Conservation (phyloP, 2,113 vertebrate genomes). For the Pteruthius melanotis region DNA sequence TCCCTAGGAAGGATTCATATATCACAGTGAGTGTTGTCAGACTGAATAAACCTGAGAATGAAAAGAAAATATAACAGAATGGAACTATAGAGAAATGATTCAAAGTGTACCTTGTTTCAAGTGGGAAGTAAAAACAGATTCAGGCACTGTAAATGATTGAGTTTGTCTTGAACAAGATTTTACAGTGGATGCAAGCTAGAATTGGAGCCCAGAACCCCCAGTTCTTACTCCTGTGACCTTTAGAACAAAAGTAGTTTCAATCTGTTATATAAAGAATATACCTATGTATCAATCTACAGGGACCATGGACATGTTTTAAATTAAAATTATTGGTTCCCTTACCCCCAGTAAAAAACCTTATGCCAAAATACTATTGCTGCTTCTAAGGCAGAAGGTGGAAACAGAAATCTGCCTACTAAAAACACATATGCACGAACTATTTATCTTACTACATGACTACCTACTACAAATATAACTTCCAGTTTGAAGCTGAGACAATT, state of each 20-base stretch:
- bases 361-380: background rate
- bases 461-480: background rate
- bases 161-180: background rate
- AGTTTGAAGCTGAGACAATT: constrained; percentile 12
- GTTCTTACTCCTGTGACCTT: background rate
- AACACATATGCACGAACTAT: background rate
- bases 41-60: background rate
- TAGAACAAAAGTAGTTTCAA: background rate
- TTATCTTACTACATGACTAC: background rate
- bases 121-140: background rate
- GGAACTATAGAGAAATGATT: background rate
- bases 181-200: background rate
- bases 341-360: background rate
- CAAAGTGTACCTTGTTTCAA: background rate
- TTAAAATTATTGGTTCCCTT: background rate
- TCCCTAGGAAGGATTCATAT: background rate
- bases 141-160: background rate
- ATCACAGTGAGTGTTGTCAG: background rate
- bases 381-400: background rate
- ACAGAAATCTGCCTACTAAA: background rate
- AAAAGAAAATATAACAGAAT: background rate
- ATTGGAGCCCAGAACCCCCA: background rate
- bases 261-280: background rate
- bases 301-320: background rate
- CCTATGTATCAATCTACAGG: background rate